Evolutionary conservation across 2,113 vertebrate species (phyloP).

Genomic region (Sturnira hondurensis): DNA sequence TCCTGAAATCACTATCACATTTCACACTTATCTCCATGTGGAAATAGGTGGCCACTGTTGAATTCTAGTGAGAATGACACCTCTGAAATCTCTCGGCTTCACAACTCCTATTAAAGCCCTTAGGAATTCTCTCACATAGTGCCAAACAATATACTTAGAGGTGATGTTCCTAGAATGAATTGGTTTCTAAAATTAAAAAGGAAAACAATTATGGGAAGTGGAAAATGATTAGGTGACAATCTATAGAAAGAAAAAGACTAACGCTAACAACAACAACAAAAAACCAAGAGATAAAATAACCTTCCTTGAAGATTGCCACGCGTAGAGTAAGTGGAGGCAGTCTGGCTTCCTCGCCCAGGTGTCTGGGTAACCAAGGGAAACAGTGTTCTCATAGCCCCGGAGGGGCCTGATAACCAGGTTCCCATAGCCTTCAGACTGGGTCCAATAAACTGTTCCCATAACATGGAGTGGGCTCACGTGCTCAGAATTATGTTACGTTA

Average conservation of each 20-base stretch:
- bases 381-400: no score
- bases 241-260: not conserved
- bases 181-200: conserved; percentile 55
- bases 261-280: not conserved
- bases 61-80: conserved; percentile 41
- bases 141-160: not conserved
- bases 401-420: no score
- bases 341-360: no score
- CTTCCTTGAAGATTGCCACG: not conserved
- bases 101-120: not conserved
- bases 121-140: conserved; percentile 10
- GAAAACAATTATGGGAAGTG: not conserved
- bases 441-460: no score
- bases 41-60: conserved; percentile 35
- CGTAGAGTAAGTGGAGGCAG: no score
- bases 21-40: conserved; percentile 32
- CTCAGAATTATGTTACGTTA: no score
- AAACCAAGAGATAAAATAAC: not conserved
- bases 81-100: conserved; percentile 29
- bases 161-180: conserved; percentile 54
- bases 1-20: conserved; percentile 24
- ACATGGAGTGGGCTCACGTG: no score
- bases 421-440: no score
- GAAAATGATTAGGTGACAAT: not conserved
- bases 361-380: no score